Percentiles rank a stretch among this genome's conserved stretches.
Evolutionary conservation across 2,113 vertebrate genomes (phyloP).

Genomic region (Peromyscus maniculatus): DNA sequence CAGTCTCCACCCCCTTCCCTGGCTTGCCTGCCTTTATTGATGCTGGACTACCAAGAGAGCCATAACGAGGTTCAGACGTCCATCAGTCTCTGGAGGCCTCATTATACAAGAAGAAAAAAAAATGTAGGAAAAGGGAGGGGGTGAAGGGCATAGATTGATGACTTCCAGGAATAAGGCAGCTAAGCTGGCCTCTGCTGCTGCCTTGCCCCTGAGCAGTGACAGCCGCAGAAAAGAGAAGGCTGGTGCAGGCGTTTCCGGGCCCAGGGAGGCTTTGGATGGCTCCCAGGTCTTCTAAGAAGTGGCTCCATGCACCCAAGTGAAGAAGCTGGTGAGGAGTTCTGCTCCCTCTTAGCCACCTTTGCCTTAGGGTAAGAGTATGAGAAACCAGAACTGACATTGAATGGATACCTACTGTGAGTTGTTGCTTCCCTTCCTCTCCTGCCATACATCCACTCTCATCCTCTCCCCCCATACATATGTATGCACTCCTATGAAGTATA

Average conservation of each 20-base stretch:
- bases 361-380: background rate
- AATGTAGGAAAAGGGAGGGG: slow-evolving; percentile 83
- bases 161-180: slow-evolving; percentile 82
- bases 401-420: background rate
- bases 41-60: slow-evolving; percentile 82
- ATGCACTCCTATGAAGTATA: background rate
- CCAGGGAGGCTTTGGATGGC: background rate
- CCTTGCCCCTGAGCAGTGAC: slow-evolving; percentile 45
- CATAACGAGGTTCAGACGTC: slow-evolving; percentile 88
- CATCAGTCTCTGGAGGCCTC: slow-evolving; percentile 88
- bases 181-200: slow-evolving; percentile 71
- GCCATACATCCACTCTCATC: background rate
- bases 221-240: slow-evolving; percentile 15
- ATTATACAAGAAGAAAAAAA: slow-evolving; percentile 89
- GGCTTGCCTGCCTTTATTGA: slow-evolving; percentile 85
- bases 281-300: background rate
- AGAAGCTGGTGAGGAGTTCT: fast-evolving
- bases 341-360: background rate
- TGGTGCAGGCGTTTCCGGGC: background rate
- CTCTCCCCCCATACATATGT: too few species aligned
- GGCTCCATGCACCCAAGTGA: fast-evolving
- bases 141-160: slow-evolving; percentile 83
- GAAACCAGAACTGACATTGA: background rate
- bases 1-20: slow-evolving; percentile 81
- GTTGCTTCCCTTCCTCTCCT: background rate